Conservation (phyloP, 2,888 invertebrate genomes). For the Meloe dianella region DNA sequence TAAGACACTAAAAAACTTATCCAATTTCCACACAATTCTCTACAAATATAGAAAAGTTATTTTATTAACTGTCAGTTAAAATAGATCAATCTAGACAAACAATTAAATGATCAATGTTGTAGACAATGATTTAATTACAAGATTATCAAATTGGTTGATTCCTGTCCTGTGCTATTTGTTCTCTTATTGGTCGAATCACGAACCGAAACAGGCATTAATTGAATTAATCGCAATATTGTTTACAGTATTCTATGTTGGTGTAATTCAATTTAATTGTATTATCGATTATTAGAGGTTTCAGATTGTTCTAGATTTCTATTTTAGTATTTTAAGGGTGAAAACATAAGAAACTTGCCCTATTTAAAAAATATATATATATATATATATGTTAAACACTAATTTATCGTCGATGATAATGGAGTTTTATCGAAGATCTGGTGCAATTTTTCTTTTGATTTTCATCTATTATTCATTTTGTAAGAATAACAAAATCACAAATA, state of each 20-base stretch:
- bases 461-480: background rate
- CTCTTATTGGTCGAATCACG: background rate
- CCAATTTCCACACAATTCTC: too few species aligned
- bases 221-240: background rate
- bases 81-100: background rate
- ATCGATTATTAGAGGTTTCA: background rate
- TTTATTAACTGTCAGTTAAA: too few species aligned
- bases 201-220: background rate
- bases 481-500: background rate
- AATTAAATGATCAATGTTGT: background rate
- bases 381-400: background rate
- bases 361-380: too few species aligned
- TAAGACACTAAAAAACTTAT: too few species aligned
- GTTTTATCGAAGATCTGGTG: background rate
- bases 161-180: background rate
- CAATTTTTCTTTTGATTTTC: background rate
- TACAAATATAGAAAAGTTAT: too few species aligned
- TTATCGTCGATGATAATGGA: background rate
- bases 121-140: background rate
- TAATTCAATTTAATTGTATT: constrained; percentile 3
- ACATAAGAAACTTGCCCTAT: too few species aligned
- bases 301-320: background rate
- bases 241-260: background rate
- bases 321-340: too few species aligned
- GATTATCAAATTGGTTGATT: constrained; percentile 1